phyloP scores from a whole-genome alignment of 1,140 invertebrate genomes.

The Amphibalanus amphitrite region DNA sequence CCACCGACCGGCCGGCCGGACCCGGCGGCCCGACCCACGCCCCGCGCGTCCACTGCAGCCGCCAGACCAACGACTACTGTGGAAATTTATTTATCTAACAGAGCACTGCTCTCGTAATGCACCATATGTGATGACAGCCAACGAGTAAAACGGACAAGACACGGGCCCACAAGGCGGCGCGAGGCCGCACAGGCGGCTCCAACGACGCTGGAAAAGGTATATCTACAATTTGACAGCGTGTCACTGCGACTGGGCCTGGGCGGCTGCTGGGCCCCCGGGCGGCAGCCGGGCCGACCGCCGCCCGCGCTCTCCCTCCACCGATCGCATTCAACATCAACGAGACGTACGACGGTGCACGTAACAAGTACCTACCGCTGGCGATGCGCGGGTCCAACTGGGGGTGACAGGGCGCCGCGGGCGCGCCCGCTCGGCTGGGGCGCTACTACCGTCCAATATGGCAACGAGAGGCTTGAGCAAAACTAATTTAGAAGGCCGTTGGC shows the following conservation, averaged over 20 bases:
- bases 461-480: background rate
- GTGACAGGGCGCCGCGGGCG: no score
- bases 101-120: background rate
- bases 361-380: background rate
- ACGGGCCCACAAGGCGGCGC: background rate
- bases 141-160: background rate
- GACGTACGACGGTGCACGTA: background rate
- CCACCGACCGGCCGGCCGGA: no score
- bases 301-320: background rate
- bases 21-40: background rate
- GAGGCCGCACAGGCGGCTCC: background rate
- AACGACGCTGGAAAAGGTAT: background rate
- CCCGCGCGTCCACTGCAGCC: background rate
- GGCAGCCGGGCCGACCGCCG: background rate
- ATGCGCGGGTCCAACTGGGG: background rate
- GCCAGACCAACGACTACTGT: background rate
- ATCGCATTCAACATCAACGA: background rate
- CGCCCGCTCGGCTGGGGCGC: no score
- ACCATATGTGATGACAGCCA: background rate
- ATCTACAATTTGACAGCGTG: background rate
- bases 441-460: background rate
- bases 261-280: no score
- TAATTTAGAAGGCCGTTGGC: background rate
- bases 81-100: background rate
- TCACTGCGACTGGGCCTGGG: background rate